Evolutionary conservation across 2,113 vertebrate genomes (phyloP), one percentile per base, ranked within the genome.

Genomic region (Lethenteron camtschaticum): DNA sequence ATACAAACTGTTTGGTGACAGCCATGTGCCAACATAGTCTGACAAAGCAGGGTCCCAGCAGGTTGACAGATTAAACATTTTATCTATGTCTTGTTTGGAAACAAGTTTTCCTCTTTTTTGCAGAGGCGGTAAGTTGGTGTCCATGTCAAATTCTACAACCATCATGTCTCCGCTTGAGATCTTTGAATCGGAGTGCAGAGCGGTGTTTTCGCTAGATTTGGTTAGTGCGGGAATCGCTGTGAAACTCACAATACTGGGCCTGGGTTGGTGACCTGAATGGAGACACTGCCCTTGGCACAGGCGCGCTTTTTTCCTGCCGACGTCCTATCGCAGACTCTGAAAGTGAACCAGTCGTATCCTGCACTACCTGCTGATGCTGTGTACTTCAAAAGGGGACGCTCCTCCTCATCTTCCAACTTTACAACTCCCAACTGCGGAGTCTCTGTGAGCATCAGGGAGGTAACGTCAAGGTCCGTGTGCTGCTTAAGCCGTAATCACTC

Each of bases 1-100:
- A 66, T 66, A 66, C 24, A 66, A 66, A 66, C 63, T 20, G n/a
- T 66, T 66, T 66, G 63, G 63, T 66, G 63, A 66, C n/a, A 66
- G 10, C 63, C 63, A 66, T 16, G 63, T 66, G 63, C 63, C 63
- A 66, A 66, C 24, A 66, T 66, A 66, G 20, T 66, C 24, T n/a
- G 24, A 66, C 8, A 24, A n/a, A 66, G 9, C 63, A n/a, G 63
- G 24, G n/a, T 66, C 2, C 63, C 63, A 66, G 63, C 63, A 66
- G 9, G 9, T 11, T 24, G 63, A 66, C n/a, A 66, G 63, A 20
- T 66, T 20, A 66, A 66, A 66, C 63, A 66, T 66, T 11, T 66
- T n/a, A 20, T 66, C 63, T n/a, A 66, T 20, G n/a, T 66, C 63
- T 16, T 16, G 20, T 66, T 66, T 66, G n/a, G 63, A 66, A 20